Evolutionary conservation across 2,797 vertebrate species (phyloP).

Genomic region (Pangasius macronema): DNA sequence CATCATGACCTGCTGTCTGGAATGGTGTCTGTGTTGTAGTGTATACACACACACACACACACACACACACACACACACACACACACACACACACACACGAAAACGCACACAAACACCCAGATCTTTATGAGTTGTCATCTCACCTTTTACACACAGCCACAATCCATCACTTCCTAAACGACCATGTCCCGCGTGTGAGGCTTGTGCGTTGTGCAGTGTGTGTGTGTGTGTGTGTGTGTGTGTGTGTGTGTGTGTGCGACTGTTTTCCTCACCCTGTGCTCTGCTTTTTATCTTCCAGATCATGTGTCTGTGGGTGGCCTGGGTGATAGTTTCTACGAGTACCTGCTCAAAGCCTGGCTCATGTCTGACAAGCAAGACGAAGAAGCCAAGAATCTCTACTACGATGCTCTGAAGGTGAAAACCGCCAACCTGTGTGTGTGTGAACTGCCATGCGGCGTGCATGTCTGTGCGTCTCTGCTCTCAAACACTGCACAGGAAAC

Average conservation of each 20-base stretch:
- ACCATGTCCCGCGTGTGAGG: neutral
- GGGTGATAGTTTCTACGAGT: slow-evolving; percentile 99
- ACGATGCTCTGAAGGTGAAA: slow-evolving; percentile 91
- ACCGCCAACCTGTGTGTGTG: neutral
- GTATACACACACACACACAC: neutral
- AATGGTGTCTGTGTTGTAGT: neutral
- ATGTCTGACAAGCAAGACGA: slow-evolving; percentile 96
- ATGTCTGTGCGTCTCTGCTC: neutral
- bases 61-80: slow-evolving; percentile 68
- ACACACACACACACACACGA: slow-evolving; percentile 12
- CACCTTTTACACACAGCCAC: neutral
- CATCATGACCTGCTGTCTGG: slow-evolving; percentile 10
- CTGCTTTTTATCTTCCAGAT: slow-evolving; percentile 76
- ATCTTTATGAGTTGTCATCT: neutral
- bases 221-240: slow-evolving; percentile 15
- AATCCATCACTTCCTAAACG: neutral
- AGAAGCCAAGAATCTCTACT: slow-evolving; percentile 95
- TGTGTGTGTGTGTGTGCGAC: neutral
- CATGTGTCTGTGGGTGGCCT: slow-evolving; percentile 95
- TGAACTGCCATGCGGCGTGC: neutral
- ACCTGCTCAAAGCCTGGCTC: slow-evolving; percentile 97
- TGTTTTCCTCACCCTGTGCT: neutral
- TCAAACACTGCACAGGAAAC: neutral
- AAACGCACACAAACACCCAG: slow-evolving; percentile 61
- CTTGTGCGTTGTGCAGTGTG: neutral